Conservation (phyloP, 2,888 invertebrate genomes). For the Capitulum mitella region DNA sequence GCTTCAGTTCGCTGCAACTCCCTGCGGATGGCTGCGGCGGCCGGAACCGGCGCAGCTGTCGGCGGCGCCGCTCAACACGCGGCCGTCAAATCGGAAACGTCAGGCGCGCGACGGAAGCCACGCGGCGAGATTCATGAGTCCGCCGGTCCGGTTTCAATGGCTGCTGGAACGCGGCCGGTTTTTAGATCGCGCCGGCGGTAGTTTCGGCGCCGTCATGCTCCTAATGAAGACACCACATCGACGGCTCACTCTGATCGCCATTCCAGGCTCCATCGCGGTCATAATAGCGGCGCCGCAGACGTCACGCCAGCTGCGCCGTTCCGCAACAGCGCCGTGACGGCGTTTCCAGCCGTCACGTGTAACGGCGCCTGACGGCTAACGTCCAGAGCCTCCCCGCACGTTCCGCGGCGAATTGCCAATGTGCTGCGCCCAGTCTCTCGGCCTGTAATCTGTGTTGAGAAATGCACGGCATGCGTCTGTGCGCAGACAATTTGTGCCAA, state of each 20-base stretch:
- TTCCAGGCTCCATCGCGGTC: neutral
- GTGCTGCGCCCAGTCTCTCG: too few species aligned
- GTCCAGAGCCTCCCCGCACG: too few species aligned
- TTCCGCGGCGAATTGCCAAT: too few species aligned
- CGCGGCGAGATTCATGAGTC: neutral
- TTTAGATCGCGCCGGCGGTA: neutral
- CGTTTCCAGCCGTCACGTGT: too few species aligned
- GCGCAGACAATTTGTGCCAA: too few species aligned
- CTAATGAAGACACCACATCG: neutral
- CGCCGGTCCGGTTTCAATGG: neutral
- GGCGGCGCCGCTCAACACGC: neutral
- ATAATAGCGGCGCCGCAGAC: neutral
- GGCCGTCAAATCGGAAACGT: neutral
- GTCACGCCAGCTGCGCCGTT: neutral
- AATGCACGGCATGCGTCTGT: too few species aligned
- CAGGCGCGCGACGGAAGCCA: neutral
- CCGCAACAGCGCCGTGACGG: too few species aligned
- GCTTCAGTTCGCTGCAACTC: neutral
- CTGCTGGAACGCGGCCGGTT: neutral
- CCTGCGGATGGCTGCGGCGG: neutral
- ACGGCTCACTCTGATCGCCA: neutral
- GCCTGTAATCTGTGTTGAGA: too few species aligned
- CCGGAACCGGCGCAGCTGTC: neutral
- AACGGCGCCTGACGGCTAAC: too few species aligned
- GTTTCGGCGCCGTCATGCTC: neutral